phyloP scores from a whole-genome alignment of 2,888 invertebrate genomes.

The Andrena praecox region DNA sequence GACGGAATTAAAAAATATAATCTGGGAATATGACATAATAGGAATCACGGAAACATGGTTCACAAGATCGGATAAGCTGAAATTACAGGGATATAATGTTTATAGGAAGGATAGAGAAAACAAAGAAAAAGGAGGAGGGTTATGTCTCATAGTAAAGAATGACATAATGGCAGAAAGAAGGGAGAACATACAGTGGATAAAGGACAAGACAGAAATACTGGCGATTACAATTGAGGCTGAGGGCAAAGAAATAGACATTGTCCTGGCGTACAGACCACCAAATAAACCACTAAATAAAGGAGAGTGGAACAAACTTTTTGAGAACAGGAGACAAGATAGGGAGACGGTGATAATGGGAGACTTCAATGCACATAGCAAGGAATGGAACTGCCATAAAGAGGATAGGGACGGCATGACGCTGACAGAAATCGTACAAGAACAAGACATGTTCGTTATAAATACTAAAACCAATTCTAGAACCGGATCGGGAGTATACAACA shows the following conservation, averaged over 20 bases:
- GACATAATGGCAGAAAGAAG: not conserved
- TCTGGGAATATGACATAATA: not conserved
- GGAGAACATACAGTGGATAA: not conserved
- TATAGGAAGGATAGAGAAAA: constrained; percentile 1
- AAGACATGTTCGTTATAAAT: not conserved
- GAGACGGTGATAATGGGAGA: not conserved
- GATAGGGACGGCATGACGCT: not conserved
- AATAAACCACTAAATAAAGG: not conserved
- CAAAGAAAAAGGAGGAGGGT: not conserved
- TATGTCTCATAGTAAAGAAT: not conserved
- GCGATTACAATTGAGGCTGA: not conserved
- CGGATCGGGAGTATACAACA: not conserved
- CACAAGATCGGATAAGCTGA: not conserved
- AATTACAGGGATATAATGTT: not conserved
- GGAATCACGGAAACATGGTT: constrained; percentile 1
- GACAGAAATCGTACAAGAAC: not conserved
- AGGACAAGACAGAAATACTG: not conserved
- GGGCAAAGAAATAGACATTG: not conserved
- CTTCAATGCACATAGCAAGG: not conserved
- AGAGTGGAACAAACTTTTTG: not conserved
- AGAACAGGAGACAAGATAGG: not conserved
- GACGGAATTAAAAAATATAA: not conserved
- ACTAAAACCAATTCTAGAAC: not conserved
- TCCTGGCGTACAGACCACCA: not conserved
- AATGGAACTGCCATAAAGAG: not conserved